Conservation (phyloP, 2,888 invertebrate genomes). For the Ennomos fuscantarius region DNA sequence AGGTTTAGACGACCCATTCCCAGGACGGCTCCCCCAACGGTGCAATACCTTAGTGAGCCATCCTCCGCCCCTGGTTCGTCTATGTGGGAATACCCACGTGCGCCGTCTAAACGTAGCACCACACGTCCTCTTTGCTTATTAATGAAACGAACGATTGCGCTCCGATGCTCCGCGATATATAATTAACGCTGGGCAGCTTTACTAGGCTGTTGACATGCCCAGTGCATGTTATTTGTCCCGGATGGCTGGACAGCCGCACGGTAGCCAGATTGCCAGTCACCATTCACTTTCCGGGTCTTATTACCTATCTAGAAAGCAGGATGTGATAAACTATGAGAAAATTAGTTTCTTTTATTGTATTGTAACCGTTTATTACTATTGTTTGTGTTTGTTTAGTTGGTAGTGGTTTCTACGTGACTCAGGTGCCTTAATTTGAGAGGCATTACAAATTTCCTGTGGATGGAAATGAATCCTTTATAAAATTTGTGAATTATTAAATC, state of each 20-base stretch:
- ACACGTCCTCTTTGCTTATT: conserved; percentile 28
- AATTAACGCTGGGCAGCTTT: conserved; percentile 25
- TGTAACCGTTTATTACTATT: too few relatives aligned
- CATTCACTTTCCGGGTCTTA: conserved; percentile 13
- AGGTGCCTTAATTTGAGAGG: too few relatives aligned
- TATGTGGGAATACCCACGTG: conserved; percentile 33
- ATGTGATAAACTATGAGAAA: not conserved
- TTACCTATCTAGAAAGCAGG: conserved; percentile 17
- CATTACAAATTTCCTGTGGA: too few relatives aligned
- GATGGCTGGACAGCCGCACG: not conserved
- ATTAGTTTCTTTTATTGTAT: not conserved
- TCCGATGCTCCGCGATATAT: conserved; percentile 31
- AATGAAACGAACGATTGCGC: conserved; percentile 30
- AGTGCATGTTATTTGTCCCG: conserved; percentile 9
- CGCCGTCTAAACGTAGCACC: conserved; percentile 26
- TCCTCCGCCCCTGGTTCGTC: conserved; percentile 1
- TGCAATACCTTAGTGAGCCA: not conserved
- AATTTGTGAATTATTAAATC: too few relatives aligned
- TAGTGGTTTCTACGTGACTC: too few relatives aligned
- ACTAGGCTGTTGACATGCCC: conserved; percentile 11
- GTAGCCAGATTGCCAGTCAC: not conserved
- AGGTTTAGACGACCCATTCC: too few relatives aligned
- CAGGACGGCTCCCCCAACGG: too few relatives aligned
- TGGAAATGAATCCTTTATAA: too few relatives aligned
- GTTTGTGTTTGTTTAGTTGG: too few relatives aligned